Conservation (phyloP, 2,113 vertebrate species). For the Cryptotis parvus region DNA sequence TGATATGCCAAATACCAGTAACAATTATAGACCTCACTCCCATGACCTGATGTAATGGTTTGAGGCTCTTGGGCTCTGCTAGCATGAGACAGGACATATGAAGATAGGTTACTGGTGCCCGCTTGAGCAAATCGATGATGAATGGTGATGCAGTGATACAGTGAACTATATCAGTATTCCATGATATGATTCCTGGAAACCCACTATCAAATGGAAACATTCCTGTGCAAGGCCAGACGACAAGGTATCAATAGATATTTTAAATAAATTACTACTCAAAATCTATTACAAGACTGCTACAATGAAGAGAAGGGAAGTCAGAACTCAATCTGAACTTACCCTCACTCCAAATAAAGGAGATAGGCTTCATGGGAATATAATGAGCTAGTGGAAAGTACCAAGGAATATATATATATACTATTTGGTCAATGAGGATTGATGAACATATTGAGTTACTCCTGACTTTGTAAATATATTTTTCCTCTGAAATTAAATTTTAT, state of each 20-base stretch:
- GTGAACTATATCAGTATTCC: no score
- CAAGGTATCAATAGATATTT: no score
- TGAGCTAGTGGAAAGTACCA: not conserved
- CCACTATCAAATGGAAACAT: not conserved
- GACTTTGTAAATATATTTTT: not conserved
- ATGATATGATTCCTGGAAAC: not conserved
- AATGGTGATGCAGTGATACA: no score
- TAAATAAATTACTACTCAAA: no score
- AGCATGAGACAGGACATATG: no score
- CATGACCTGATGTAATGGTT: no score
- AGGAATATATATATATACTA: not conserved
- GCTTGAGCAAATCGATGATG: no score
- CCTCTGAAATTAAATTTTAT: not conserved
- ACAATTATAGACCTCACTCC: no score
- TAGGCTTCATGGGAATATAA: not conserved
- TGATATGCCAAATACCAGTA: no score
- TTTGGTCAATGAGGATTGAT: not conserved
- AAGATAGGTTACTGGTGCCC: no score
- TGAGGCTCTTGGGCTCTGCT: no score
- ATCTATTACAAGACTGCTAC: not conserved
- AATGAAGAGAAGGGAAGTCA: not conserved
- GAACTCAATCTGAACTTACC: not conserved
- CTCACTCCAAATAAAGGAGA: not conserved
- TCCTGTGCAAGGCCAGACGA: not conserved
- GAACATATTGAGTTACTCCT: not conserved